Percentiles rank a stretch among this genome's conserved stretches.
Conservation (phyloP, 2,797 vertebrate species). For the Etheostoma nigrum region DNA sequence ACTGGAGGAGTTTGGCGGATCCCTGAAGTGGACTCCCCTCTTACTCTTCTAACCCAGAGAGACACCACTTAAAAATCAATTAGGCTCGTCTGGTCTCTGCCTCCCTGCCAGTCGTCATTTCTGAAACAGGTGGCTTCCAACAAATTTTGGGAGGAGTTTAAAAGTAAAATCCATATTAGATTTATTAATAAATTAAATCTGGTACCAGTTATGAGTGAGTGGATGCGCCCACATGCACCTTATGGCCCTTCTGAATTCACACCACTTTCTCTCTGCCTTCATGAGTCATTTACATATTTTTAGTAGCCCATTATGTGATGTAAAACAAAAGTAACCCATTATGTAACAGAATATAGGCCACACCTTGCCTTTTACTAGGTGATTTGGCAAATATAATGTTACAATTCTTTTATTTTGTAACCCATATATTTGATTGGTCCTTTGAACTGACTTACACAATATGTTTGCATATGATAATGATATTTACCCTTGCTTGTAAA, state of each 20-base stretch:
- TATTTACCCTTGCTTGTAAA: constrained; percentile 8
- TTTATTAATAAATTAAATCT: not conserved
- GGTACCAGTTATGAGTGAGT: not conserved
- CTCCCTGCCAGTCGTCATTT: constrained; percentile 21
- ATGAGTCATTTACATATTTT: constrained; percentile 5
- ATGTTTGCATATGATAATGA: constrained; percentile 14
- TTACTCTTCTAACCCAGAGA: constrained; percentile 71
- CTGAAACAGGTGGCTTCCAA: constrained; percentile 49
- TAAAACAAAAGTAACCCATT: not conserved
- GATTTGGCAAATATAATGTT: not conserved
- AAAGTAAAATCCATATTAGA: constrained; percentile 16
- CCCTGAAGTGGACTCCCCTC: constrained; percentile 75
- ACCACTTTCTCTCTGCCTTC: not conserved
- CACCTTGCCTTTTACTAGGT: not conserved
- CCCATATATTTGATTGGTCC: not conserved
- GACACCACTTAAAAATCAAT: constrained; percentile 89
- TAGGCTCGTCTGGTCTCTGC: constrained; percentile 67
- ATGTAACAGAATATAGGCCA: not conserved
- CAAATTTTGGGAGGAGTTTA: constrained; percentile 19
- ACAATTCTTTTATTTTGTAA: not conserved
- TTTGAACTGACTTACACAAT: not conserved
- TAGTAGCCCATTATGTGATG: not conserved
- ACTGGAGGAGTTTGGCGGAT: constrained; percentile 74
- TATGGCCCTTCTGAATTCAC: not conserved
- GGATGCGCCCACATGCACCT: not conserved